Conservation (phyloP, 2,113 vertebrate genomes). For the Tragelaphus imberbis region DNA sequence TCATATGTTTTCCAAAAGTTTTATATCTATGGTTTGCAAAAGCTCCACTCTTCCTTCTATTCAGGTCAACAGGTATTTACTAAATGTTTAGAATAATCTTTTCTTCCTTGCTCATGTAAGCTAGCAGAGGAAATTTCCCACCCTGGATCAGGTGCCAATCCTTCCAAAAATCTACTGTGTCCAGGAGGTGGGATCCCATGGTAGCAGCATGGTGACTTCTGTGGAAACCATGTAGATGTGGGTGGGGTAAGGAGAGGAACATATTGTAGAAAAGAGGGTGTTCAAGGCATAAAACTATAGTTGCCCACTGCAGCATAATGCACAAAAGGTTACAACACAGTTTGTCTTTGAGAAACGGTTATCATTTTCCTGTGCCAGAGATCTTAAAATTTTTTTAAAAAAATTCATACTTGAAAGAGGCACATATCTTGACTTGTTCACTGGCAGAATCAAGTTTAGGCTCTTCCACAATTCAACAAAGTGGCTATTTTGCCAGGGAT, state of each 20-base stretch:
- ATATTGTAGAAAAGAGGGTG: neutral
- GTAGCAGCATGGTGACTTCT: neutral
- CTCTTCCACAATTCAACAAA: neutral
- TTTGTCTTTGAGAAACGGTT: neutral
- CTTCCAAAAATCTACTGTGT: neutral
- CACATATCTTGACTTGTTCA: neutral
- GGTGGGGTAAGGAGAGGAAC: neutral
- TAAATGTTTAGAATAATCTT: neutral
- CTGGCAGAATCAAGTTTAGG: neutral
- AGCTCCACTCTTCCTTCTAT: neutral
- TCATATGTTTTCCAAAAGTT: slow-evolving; percentile 35
- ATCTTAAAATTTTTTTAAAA: neutral
- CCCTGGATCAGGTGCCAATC: neutral
- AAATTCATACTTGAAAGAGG: neutral
- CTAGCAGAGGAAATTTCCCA: neutral
- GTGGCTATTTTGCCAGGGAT: neutral
- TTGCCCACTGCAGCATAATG: neutral
- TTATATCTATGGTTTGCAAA: neutral
- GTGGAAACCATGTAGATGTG: neutral
- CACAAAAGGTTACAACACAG: neutral
- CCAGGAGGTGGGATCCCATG: neutral
- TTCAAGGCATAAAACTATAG: neutral
- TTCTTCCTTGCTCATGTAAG: neutral
- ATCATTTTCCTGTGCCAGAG: neutral
- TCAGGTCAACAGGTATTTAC: slow-evolving; percentile 23